phyloP scores from a whole-genome alignment of 37 sponge, comb jelly and placozoan species.

The Agelas oroides region DNA sequence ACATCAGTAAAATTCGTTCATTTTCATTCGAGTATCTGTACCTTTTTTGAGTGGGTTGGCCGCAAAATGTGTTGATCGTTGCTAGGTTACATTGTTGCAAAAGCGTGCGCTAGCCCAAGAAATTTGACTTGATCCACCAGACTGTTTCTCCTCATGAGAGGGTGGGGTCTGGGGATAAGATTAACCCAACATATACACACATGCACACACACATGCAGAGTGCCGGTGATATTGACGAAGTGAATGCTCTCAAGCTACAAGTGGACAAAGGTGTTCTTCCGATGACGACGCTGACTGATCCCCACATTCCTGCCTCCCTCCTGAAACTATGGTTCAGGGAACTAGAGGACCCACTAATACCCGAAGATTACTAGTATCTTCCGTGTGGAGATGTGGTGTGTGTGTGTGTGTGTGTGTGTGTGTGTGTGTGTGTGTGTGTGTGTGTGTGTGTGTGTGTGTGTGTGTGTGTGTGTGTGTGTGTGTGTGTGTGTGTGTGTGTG shows the following conservation, averaged over 20 bases:
- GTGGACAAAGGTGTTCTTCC: slow-evolving; percentile 80
- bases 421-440: neutral
- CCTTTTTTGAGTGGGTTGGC: too few relatives aligned
- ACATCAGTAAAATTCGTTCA: too few relatives aligned
- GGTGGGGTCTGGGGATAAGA: too few relatives aligned
- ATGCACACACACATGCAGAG: slow-evolving; percentile 49
- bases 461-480: too few relatives aligned
- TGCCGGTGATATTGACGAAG: slow-evolving; percentile 99
- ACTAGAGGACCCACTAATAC: slow-evolving; percentile 93
- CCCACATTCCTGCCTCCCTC: slow-evolving; percentile 94
- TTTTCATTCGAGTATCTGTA: too few relatives aligned
- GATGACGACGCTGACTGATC: slow-evolving; percentile 68
- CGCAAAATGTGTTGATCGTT: too few relatives aligned
- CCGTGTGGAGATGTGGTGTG: neutral
- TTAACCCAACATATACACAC: neutral
- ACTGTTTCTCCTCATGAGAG: too few relatives aligned
- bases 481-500: too few relatives aligned
- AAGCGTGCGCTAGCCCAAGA: too few relatives aligned
- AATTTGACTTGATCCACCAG: too few relatives aligned
- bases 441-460: too few relatives aligned
- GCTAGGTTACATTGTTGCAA: too few relatives aligned
- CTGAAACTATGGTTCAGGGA: slow-evolving; percentile 98
- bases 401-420: slow-evolving; percentile 13
- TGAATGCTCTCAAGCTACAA: slow-evolving; percentile 81
- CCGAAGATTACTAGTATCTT: slow-evolving; percentile 91